Base-by-base conservation (phyloP, 2,888 invertebrate genomes). In the Nomada fabriciana region DNA sequence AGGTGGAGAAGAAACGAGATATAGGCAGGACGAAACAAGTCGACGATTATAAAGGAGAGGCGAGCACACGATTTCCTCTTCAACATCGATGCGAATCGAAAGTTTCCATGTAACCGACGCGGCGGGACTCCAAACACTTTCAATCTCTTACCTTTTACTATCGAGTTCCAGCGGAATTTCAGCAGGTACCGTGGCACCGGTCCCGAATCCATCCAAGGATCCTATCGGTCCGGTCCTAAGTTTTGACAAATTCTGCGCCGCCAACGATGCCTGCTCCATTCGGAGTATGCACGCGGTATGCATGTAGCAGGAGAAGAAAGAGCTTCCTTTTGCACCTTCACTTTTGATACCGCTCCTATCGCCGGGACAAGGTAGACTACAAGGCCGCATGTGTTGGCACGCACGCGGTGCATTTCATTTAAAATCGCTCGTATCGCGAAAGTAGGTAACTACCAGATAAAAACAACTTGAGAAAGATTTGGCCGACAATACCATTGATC, bases 51-150 rank as follows among this genome's bases (percentile, higher is more conserved):
- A 87, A 83, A 64, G 84, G 69, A 78, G 78, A 83, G 82, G 83
- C 80, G 75, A 76, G 68, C 65, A 75, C 73, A 77, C 77, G 83
- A 82, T 79, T 85, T 86, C 86, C 77, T 76, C 67, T 80, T 80
- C 77, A 80, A 73, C 80, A 81, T 87, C 88, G 79, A 79, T 68
- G 83, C 64, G 85, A 88, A 88, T 88, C 86, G 88, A 88, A 88
- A 88, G 88, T 88, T 75, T 71, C 65, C 50, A 20, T 68, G 61
- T 76, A 82, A 73, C 80, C 81, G 59, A 36, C 82, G 73, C 81
- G 59, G 36, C 82, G 73, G 60, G n/a, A n/a, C n/a, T n/a, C 80
- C 74, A 75, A 76, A 79, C 88, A 86, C 88, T 88, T 88, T 88
- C 88, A 83, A 71, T 85, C 85, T 88, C 81, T 83, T 81, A 84